Base-by-base conservation (phyloP, 2,797 vertebrate species). In the Mustela erminea region DNA sequence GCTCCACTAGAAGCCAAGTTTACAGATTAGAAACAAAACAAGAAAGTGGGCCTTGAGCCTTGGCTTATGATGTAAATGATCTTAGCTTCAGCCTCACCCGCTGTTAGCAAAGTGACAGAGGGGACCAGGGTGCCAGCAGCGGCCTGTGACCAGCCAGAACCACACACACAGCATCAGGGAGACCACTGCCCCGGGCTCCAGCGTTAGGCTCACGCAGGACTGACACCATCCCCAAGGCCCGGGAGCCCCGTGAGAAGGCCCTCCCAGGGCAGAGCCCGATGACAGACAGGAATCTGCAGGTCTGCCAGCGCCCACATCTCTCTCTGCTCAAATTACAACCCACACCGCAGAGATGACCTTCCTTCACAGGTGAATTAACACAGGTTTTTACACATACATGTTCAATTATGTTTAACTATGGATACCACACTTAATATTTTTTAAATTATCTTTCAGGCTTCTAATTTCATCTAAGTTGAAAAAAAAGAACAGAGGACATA, bases 141-240 rank as follows among this genome's bases (percentile, higher is more conserved):
- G 18, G 20, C 0, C 60, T 29, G 29, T 18, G 1, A 21, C 18
- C 35, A 0, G 11, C 82, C 2, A 1, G 7, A 68, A 21, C 1
- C 54, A 49, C 60, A 7, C 20, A 1, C 3, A 46, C 54, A 38
- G n/a, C 80, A 0, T 1, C 2, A 4, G 56, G 10, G 9, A 21
- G 38, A 14, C 18, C 41, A 10, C 29, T 10, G n/a, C 7, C 5
- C 14, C 1, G 77, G 2, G 49, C 38, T 46, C 29, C 27, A 2
- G 11, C 2, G 1, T 5, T 0, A 4, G 5, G 2, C 0, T 21
- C 23, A 23, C 0, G 6, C 18, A 6, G 3, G 10, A 35, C 29
- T 0, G 1, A 20, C 21, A 43, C 13, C 29, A 17, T 12, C 35
- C 11, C 12, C 18, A 20, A 0, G 49, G 25, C 85, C 38, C 35